Percentiles rank a stretch among this genome's conserved stretches.
Evolutionary conservation across 1,140 invertebrate genomes (phyloP).

Genomic region (Caenorhabditis briggsae): DNA sequence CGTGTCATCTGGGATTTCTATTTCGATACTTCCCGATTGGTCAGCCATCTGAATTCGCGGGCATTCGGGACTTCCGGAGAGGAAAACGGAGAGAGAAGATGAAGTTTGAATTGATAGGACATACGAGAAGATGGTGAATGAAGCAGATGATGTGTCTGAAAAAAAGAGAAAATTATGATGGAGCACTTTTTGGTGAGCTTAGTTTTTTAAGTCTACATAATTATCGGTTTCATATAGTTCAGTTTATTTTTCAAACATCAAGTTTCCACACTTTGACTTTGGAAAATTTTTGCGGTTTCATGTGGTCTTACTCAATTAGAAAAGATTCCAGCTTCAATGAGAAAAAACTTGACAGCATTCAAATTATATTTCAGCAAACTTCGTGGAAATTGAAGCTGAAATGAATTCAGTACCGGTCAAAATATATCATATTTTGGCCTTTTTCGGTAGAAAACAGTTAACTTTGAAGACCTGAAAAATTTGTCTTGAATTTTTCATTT

Average conservation of each 20-base stretch:
- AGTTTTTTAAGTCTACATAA: background rate
- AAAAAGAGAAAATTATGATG: background rate
- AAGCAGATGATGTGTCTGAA: slow-evolving; percentile 21
- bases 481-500: no score
- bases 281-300: no score
- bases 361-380: no score
- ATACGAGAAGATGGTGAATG: background rate
- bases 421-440: no score
- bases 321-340: no score
- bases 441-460: no score
- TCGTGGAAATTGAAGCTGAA: no score
- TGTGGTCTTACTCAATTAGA: no score
- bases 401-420: no score
- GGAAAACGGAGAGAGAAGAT: slow-evolving; percentile 8
- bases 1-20: slow-evolving; percentile 10
- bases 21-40: background rate
- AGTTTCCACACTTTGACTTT: no score
- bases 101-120: background rate
- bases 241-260: background rate
- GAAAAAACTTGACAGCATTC: no score
- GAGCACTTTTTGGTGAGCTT: slow-evolving; percentile 1
- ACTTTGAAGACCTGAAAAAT: no score
- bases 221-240: background rate
- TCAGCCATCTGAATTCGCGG: background rate
- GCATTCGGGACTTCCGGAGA: slow-evolving; percentile 3